Base-by-base conservation (phyloP, 2,113 vertebrate genomes). In the Paramormyrops kingsleyae region DNA sequence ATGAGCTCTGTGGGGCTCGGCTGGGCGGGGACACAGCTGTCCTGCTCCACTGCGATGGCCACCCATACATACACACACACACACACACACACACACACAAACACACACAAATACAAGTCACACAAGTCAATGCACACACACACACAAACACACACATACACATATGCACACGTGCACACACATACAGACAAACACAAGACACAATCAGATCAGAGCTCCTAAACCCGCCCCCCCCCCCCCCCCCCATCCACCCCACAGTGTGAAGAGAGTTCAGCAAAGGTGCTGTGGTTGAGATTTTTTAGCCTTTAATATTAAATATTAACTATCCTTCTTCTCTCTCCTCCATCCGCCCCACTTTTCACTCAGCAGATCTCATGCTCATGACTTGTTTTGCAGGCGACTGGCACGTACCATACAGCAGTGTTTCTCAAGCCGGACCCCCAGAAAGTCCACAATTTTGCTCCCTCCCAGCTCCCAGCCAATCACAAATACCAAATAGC, bases 1-100 rank as follows among this genome's bases (percentile, higher is more conserved):
- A 96, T 96, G 95, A 99, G 97, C 95, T 99, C 98, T 83, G 95
- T 97, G 92, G 97, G 97, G 90, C 97, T 97, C 87, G 97, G 96
- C 74, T 96, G 93, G 44, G 96, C 95, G 1, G 97, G 97, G 44
- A 99, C 97, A 93, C 99, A 99, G 90, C 97, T 99, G 92, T 98
- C 98, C 92, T 97, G 97, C 0, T 98, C 97, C 89, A 97, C 97
- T 99, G 91, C 91, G 49, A 91, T 91, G 93, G 92, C 90, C 93
- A 6, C 9, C 12, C 15, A 35, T 5, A 31, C 47, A 44, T 27
- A 31, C 8, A 62, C n/a, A 27, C 3, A 42, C 21, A 59, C 24
- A 77, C 35, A 50, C 24, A 80, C 42, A 70, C 10, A 66, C 19
- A 87, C 8, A 85, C 35, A 35, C 35, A 66, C 19, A 87, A 3